Percentiles rank a stretch among this genome's conserved stretches.
These are phyloP conservation scores for Zosterops japonicus DNA, from an alignment of 2,113 vertebrate species.

Conservation along the genomic window DNA sequence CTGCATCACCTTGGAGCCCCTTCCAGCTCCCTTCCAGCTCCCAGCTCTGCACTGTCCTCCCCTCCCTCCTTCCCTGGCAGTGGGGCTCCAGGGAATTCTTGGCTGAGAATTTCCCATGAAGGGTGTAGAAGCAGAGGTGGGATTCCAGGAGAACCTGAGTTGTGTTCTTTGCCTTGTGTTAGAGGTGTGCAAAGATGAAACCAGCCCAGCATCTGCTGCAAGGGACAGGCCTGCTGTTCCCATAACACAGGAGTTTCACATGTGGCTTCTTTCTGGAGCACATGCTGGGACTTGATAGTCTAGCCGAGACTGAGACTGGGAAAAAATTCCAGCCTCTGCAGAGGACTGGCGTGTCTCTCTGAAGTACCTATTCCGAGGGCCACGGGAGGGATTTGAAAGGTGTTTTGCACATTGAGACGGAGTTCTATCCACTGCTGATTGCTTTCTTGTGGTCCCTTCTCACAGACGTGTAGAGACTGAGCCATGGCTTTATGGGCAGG, in stretches of 20 bases:
- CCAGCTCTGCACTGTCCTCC: neutral
- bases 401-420: neutral
- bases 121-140: neutral
- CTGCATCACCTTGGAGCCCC: neutral
- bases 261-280: constrained; percentile 31
- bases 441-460: constrained; percentile 41
- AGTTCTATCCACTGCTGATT: neutral
- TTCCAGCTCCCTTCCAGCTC: neutral
- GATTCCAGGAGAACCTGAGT: neutral
- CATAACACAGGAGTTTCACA: constrained; percentile 1
- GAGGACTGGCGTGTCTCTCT: neutral
- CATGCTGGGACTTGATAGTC: constrained; percentile 45
- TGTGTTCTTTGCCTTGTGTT: neutral
- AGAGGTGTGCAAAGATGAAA: neutral
- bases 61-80: rapidly evolving
- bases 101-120: neutral
- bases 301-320: constrained; percentile 12
- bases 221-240: constrained; percentile 33
- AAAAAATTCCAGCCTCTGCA: neutral
- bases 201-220: neutral
- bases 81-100: neutral
- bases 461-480: neutral
- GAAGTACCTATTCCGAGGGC: constrained; percentile 27
- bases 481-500: neutral
- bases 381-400: constrained; percentile 3